These are phyloP conservation scores for Mastigias papua DNA, from an alignment of 30 jellyfish, hydroid and myxozoan species.

Conservation along the genomic window DNA sequence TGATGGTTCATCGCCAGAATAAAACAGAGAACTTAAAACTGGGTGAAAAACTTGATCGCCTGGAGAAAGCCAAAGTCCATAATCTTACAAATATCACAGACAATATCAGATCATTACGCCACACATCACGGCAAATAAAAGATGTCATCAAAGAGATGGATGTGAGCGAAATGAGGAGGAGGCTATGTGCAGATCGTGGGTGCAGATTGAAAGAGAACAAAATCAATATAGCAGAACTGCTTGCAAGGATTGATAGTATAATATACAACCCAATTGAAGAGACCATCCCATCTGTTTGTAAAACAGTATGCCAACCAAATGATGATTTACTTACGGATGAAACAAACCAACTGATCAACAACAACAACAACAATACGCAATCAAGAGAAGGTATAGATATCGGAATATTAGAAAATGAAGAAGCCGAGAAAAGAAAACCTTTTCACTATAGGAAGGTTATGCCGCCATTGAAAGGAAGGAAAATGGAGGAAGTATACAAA, in stretches of 20 bases:
- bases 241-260: constrained; percentile 18
- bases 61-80: constrained; percentile 16
- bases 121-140: constrained; percentile 16
- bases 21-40: constrained; percentile 33
- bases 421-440: not conserved
- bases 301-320: not conserved
- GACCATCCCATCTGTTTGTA: constrained; percentile 4
- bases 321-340: not conserved
- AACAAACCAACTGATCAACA: not conserved
- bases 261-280: constrained; percentile 36
- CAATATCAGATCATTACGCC: constrained; percentile 12
- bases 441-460: constrained; percentile 35
- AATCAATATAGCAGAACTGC: constrained; percentile 29
- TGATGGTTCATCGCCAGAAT: constrained; percentile 43
- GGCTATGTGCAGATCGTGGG: constrained; percentile 63
- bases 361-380: not conserved
- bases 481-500: constrained; percentile 50
- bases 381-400: not conserved
- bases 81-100: not conserved
- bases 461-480: constrained; percentile 71
- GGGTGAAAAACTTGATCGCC: constrained; percentile 18
- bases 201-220: not conserved
- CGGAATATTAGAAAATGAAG: not conserved
- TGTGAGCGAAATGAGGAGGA: constrained; percentile 63
- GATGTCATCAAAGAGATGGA: constrained; percentile 44